Conservation (phyloP, 2,113 vertebrate genomes). For the Scolopax mira region DNA sequence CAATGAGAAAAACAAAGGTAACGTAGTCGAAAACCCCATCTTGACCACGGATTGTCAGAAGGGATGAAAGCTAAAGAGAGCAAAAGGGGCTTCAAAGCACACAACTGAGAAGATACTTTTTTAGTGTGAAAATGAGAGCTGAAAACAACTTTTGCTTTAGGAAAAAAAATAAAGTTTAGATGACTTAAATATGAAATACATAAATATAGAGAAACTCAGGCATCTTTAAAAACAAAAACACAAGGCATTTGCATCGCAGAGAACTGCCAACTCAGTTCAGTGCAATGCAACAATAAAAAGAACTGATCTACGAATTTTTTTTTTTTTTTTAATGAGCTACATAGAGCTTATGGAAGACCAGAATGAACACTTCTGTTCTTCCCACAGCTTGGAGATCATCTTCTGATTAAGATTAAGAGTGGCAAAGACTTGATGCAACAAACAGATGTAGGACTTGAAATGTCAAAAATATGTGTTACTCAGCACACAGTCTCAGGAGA, state of each 20-base stretch:
- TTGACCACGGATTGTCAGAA: not conserved
- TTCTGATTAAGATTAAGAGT: not conserved
- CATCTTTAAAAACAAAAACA: not conserved
- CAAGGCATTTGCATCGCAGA: not conserved
- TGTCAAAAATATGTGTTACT: not conserved
- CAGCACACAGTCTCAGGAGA: not conserved
- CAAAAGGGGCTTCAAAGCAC: not conserved
- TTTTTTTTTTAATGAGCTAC: not conserved
- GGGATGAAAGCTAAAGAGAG: not conserved
- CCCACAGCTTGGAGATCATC: not conserved
- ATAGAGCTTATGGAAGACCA: not conserved
- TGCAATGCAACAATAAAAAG: not conserved
- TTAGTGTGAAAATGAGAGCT: not conserved
- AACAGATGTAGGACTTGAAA: not conserved
- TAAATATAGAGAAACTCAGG: not conserved
- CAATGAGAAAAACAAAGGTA: not conserved
- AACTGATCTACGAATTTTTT: not conserved
- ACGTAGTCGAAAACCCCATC: not conserved
- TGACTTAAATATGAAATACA: not conserved
- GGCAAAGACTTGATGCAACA: not conserved
- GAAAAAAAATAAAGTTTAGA: not conserved
- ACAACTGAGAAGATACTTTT: not conserved
- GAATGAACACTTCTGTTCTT: not conserved
- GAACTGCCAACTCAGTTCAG: not conserved
- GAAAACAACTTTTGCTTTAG: not conserved